Percentiles rank a stretch among this genome's conserved stretches.
Evolutionary conservation across 2,888 invertebrate genomes (phyloP).

Genomic region (Lasioglossum lativentre): DNA sequence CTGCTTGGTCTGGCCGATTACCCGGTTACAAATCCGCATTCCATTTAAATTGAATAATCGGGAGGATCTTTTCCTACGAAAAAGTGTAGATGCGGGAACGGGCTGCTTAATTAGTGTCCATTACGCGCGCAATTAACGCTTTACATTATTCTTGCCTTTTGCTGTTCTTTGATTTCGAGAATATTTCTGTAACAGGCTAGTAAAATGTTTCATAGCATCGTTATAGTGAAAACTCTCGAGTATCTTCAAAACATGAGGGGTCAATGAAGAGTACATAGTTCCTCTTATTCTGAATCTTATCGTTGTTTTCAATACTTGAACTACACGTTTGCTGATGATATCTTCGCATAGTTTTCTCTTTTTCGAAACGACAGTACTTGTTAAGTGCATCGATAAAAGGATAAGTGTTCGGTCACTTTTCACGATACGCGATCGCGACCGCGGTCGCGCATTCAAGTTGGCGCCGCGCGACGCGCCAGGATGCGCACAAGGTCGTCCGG

Average conservation of each 20-base stretch:
- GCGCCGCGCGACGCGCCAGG: constrained; percentile 48
- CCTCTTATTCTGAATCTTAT: too few relatives aligned
- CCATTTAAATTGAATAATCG: not conserved
- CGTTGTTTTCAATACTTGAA: not conserved
- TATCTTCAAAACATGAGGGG: too few relatives aligned
- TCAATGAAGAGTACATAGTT: too few relatives aligned
- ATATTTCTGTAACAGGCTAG: too few relatives aligned
- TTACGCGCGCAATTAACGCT: too few relatives aligned
- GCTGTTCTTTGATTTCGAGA: not conserved
- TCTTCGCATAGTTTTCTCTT: not conserved
- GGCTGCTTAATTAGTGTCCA: not conserved
- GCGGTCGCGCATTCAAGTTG: constrained; percentile 23
- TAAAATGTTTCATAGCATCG: too few relatives aligned
- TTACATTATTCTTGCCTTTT: not conserved
- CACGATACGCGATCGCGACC: not conserved
- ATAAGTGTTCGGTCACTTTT: not conserved
- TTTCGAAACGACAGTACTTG: not conserved
- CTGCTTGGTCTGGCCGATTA: not conserved
- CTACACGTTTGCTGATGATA: not conserved
- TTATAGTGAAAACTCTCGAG: too few relatives aligned
- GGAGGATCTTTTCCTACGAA: not conserved
- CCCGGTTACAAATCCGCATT: too few relatives aligned
- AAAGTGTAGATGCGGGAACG: not conserved
- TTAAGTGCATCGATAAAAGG: not conserved
- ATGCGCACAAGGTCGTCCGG: constrained; percentile 70